Base-by-base conservation (phyloP, 2,888 invertebrate species). In the Latrodectus hesperus region DNA sequence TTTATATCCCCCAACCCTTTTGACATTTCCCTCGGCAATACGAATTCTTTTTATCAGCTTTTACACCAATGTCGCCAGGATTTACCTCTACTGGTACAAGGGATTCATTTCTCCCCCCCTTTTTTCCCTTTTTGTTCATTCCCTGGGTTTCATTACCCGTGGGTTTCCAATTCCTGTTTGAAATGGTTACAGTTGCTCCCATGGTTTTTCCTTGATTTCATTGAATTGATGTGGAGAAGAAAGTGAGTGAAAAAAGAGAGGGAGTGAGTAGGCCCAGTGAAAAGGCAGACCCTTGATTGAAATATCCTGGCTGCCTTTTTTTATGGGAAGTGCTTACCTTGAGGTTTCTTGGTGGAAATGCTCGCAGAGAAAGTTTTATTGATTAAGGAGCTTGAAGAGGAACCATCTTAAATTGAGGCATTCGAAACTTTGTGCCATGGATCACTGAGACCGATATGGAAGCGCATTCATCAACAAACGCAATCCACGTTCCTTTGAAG, bases 121-220 rank as follows among this genome's bases (percentile, higher is more conserved):
- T 1, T 11, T 11, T 11, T 11, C 16, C 8, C 6, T 38, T 38
- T 38, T 38, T 38, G 38, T 38, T 38, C 38, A 38, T 38, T 49
- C 67, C 80, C 65, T 64, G 51, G 16, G 52, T 82, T 82, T 75
- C 82, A 82, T 82, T 82, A 82, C 82, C 82, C 75, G 68, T n/a
- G 82, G 75, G 82, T 65, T 53, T 73, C 73, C 73, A 26, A 73
- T 65, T 73, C 73, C 81, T 14, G 26, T 52, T 73, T 26, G 38
- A n/a, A 72, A 73, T 14, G 38, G 26, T 70, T 70, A 38, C 38
- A 26, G 17, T 52, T 52, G 9, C 68, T 72, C 49, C 68, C 53
- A 82, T 75, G 75, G 82, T 74, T 75, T 75, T 75, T 17, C 75
- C 74, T 14, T 75, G 74, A 70, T 75, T 82, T 82, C 82, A 75